These are phyloP conservation scores for Tautogolabrus adspersus DNA, from an alignment of 2,113 vertebrate genomes.

Conservation along the genomic window DNA sequence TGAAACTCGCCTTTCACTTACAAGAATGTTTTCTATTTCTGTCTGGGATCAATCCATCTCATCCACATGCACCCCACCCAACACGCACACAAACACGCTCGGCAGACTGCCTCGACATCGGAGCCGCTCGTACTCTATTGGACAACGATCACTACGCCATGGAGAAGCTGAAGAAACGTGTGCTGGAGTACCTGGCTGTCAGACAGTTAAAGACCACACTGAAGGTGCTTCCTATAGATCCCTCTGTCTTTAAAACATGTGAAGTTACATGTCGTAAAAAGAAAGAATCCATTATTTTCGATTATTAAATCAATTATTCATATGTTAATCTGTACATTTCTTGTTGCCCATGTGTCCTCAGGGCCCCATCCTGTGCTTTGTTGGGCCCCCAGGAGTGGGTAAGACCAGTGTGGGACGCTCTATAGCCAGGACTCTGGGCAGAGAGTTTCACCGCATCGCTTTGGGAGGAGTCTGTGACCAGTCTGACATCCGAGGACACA, in stretches of 20 bases:
- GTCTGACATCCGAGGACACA: conserved; percentile 97
- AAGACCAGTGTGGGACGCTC: conserved; percentile 98
- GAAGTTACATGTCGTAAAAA: neutral
- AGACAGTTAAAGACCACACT: conserved; percentile 93
- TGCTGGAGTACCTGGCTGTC: conserved; percentile 96
- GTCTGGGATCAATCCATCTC: neutral
- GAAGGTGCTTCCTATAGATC: conserved; percentile 74
- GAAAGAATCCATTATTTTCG: neutral
- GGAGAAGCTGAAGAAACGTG: conserved; percentile 95
- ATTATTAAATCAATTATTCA: neutral
- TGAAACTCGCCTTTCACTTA: neutral
- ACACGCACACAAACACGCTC: neutral
- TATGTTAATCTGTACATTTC: neutral
- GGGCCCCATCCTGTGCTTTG: conserved; percentile 97
- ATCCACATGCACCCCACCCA: neutral
- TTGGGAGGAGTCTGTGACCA: conserved; percentile 97
- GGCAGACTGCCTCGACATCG: conserved; percentile 94
- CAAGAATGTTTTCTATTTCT: neutral
- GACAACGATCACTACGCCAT: conserved; percentile 98
- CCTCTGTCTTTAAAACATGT: neutral
- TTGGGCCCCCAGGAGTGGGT: conserved; percentile 96
- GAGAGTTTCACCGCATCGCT: conserved; percentile 97
- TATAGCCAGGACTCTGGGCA: conserved; percentile 93
- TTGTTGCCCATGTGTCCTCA: conserved; percentile 5
- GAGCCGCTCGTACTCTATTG: conserved; percentile 90